Conservation (phyloP, 2,888 invertebrate genomes). For the Ophion obscuratus region DNA sequence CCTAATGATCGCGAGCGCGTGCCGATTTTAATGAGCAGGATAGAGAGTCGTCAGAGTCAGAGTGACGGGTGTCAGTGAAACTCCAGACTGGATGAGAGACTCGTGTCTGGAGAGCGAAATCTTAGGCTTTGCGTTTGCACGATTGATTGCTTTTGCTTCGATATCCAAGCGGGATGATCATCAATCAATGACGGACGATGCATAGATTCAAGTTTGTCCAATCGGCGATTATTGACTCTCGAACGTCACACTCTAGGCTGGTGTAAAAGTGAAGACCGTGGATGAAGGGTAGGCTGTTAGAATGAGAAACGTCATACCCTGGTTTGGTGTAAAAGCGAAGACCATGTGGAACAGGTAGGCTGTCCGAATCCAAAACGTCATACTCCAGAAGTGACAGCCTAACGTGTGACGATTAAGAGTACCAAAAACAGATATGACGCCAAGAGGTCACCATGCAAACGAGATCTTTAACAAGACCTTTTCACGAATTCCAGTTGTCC, state of each 20-base stretch:
- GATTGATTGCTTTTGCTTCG: background rate
- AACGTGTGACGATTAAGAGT: background rate
- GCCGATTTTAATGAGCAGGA: constrained; percentile 26
- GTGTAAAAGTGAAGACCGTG: too few species aligned
- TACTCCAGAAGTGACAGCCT: background rate
- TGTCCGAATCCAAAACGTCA: background rate
- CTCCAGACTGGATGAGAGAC: background rate
- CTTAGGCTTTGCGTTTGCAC: background rate
- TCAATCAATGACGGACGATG: background rate
- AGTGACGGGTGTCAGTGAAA: constrained; percentile 14
- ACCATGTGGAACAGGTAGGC: background rate
- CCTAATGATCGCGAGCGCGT: constrained; percentile 41
- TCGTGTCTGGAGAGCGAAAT: constrained; percentile 1
- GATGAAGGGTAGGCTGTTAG: too few species aligned
- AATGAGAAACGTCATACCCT: too few species aligned
- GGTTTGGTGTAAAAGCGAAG: background rate
- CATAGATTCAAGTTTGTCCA: background rate
- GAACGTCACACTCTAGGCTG: background rate
- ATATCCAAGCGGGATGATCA: background rate
- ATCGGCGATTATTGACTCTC: background rate
- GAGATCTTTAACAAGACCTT: constrained; percentile 11
- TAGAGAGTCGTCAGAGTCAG: constrained; percentile 41
- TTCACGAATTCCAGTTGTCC: constrained; percentile 74
- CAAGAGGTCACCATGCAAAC: background rate
- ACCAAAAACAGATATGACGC: background rate